These are phyloP conservation scores for Ypsolopha scabrella DNA, from an alignment of 2,888 invertebrate species.

Conservation along the genomic window DNA sequence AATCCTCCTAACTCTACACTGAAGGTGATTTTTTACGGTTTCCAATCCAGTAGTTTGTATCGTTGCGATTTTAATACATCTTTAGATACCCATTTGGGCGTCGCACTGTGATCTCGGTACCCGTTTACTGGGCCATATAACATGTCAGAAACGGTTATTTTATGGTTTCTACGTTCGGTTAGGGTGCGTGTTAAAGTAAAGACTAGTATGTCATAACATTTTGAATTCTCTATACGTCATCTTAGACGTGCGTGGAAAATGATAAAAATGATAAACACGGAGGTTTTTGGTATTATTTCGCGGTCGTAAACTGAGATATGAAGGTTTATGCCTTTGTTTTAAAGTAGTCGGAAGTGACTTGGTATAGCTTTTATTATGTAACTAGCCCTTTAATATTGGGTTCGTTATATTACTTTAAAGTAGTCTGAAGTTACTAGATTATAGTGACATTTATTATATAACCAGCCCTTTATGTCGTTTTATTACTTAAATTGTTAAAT, in stretches of 20 bases:
- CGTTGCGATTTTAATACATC: constrained; percentile 60
- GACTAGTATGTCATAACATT: constrained; percentile 63
- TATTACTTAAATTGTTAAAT: no score
- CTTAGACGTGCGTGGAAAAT: constrained; percentile 26
- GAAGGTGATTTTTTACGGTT: constrained; percentile 53
- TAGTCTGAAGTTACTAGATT: no score
- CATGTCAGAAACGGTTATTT: constrained; percentile 64
- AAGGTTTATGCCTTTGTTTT: constrained; percentile 22
- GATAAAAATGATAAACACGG: constrained; percentile 28
- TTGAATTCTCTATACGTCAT: constrained; percentile 53
- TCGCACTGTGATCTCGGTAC: constrained; percentile 29
- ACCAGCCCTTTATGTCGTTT: background rate
- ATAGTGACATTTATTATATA: background rate
- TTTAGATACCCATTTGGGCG: constrained; percentile 60
- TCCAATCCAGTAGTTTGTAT: constrained; percentile 62
- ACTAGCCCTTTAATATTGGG: background rate
- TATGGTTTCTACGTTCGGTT: constrained; percentile 38
- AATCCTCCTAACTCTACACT: constrained; percentile 21
- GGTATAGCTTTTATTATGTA: background rate
- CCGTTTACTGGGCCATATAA: constrained; percentile 61
- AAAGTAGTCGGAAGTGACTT: constrained; percentile 1
- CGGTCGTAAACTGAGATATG: constrained; percentile 10
- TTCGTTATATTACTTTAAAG: no score
- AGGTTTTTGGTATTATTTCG: constrained; percentile 26
- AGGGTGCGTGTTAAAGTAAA: constrained; percentile 29